Conservation (phyloP, 2,888 invertebrate genomes). For the Ptychoptera contaminata region DNA sequence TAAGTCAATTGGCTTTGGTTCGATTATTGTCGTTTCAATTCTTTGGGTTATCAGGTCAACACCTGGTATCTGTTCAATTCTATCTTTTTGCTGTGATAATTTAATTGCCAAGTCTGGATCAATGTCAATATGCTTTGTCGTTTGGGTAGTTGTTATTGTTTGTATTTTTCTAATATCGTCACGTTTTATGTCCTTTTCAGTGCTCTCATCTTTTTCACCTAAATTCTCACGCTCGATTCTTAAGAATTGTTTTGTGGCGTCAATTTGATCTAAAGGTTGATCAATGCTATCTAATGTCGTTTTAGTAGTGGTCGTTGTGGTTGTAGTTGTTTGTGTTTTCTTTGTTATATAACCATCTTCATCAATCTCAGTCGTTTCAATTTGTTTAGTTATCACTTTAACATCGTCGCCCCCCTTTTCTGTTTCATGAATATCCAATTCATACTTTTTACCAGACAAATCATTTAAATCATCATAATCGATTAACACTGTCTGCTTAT, state of each 20-base stretch:
- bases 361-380: conserved; percentile 1
- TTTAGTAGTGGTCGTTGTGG: conserved; percentile 4
- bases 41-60: not conserved
- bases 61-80: conserved; percentile 8
- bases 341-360: not conserved
- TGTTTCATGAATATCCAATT: not conserved
- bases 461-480: conserved; percentile 15
- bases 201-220: conserved; percentile 12
- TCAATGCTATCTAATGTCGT: not conserved
- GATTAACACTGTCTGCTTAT: conserved; percentile 7
- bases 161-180: not conserved
- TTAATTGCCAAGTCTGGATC: conserved; percentile 11
- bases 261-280: not conserved
- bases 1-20: not conserved
- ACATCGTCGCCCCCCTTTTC: not conserved
- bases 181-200: not conserved
- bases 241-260: conserved; percentile 9
- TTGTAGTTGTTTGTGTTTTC: conserved; percentile 1
- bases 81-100: conserved; percentile 11
- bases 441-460: conserved; percentile 8
- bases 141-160: conserved; percentile 3
- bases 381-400: not conserved
- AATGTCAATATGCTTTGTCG: not conserved
- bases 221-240: conserved; percentile 12
- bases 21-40: not conserved